Percentiles rank a stretch among this genome's conserved stretches.
Evolutionary conservation across 2,113 vertebrate species (phyloP).

Genomic region (Lycaon pictus): DNA sequence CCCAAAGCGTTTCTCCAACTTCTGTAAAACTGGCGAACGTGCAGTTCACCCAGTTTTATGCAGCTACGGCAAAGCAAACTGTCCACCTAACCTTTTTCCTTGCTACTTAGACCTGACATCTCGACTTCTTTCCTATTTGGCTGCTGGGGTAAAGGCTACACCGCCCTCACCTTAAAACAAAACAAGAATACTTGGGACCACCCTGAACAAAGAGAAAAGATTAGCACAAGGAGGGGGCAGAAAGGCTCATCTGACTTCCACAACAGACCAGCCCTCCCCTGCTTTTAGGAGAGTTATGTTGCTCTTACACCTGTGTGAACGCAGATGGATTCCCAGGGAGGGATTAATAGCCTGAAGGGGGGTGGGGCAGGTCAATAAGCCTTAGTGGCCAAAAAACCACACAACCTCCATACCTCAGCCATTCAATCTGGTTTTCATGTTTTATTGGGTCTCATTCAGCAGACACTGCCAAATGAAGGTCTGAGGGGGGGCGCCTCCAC

Average conservation of each 20-base stretch:
- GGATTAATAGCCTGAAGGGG: background rate
- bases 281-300: background rate
- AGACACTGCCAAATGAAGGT: constrained; percentile 17
- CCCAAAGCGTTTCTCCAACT: background rate
- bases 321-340: background rate
- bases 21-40: background rate
- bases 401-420: background rate
- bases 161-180: background rate
- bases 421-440: background rate
- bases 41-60: background rate
- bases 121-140: background rate
- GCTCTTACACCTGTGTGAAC: background rate
- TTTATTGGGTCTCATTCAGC: constrained; percentile 72
- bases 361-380: background rate
- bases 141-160: background rate
- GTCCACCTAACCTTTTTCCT: background rate
- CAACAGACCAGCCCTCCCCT: background rate
- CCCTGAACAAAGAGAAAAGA: background rate
- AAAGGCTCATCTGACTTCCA: background rate
- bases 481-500: background rate
- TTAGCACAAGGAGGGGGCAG: background rate
- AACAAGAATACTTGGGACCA: too few species aligned
- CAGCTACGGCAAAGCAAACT: background rate
- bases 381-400: background rate
- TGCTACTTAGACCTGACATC: background rate